A percentile compares a stretch with the other conserved stretches of the same genome.
These are phyloP conservation scores for Anthonomus grandis DNA, from an alignment of 1,140 invertebrate genomes.

Conservation along the genomic window DNA sequence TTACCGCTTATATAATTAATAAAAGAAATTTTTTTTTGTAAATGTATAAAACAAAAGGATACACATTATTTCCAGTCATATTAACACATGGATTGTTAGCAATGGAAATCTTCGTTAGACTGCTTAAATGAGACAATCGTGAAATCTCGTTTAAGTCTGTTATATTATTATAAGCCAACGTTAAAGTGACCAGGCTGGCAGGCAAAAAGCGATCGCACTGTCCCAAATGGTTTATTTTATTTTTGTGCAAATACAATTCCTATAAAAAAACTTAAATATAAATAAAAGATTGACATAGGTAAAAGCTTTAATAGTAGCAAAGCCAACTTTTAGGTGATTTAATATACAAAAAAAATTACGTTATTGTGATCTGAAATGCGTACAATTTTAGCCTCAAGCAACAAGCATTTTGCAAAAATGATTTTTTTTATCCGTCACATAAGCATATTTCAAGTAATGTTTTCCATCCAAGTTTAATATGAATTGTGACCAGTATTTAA, in stretches of 20 bases:
- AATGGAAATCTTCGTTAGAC: slow-evolving; percentile 77
- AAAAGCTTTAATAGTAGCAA: not conserved
- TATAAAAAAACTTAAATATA: slow-evolving; percentile 51
- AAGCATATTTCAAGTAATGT: too few species aligned
- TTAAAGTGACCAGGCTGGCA: slow-evolving; percentile 67
- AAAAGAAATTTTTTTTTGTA: not conserved
- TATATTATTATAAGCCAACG: slow-evolving; percentile 80
- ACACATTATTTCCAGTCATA: slow-evolving; percentile 64
- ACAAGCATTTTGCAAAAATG: not conserved
- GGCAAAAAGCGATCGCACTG: slow-evolving; percentile 82
- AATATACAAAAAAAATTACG: too few species aligned
- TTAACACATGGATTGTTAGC: slow-evolving; percentile 83
- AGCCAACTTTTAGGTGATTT: not conserved
- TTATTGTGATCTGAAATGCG: too few species aligned
- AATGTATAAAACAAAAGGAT: slow-evolving; percentile 68
- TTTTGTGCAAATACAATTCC: slow-evolving; percentile 82
- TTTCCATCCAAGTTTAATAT: too few species aligned
- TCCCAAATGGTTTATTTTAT: slow-evolving; percentile 75
- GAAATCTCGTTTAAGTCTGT: slow-evolving; percentile 84
- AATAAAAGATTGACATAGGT: not conserved
- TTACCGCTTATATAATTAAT: not conserved
- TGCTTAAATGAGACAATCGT: slow-evolving; percentile 69
- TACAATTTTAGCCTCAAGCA: not conserved
- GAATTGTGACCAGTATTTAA: too few species aligned
- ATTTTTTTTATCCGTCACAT: too few species aligned